Evolutionary conservation across 1,140 invertebrate species (phyloP).

Genomic region (Choristoneura fumiferana): DNA sequence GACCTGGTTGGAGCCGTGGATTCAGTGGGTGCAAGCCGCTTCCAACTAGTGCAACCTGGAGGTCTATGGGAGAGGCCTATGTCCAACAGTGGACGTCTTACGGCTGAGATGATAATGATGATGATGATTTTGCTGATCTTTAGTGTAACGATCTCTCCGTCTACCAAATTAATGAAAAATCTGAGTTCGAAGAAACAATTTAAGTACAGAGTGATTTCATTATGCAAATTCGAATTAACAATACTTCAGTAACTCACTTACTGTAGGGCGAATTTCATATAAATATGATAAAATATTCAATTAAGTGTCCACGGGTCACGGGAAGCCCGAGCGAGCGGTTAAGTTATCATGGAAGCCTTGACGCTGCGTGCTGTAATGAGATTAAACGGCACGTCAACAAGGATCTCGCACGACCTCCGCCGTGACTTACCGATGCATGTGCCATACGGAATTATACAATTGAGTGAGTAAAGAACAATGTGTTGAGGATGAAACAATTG

Average conservation of each 20-base stretch:
- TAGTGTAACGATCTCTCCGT: too few relatives aligned
- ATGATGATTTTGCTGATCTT: too few relatives aligned
- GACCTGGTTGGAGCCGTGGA: too few relatives aligned
- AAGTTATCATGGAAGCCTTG: slow-evolving; percentile 69
- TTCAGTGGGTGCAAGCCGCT: too few relatives aligned
- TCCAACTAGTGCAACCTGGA: too few relatives aligned
- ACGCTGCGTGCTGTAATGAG: slow-evolving; percentile 53
- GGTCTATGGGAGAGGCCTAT: too few relatives aligned
- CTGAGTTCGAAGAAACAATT: neutral
- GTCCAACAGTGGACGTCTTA: too few relatives aligned
- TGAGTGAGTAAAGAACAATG: slow-evolving; percentile 11
- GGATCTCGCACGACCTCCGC: slow-evolving; percentile 9
- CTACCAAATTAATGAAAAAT: neutral
- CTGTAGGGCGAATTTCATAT: neutral
- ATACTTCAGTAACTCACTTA: slow-evolving; percentile 8
- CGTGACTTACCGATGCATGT: neutral
- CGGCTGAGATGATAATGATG: too few relatives aligned
- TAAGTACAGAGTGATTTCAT: neutral
- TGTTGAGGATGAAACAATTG: too few relatives aligned
- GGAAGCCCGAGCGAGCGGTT: slow-evolving; percentile 47
- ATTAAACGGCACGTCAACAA: slow-evolving; percentile 46
- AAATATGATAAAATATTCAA: slow-evolving; percentile 18
- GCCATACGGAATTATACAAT: slow-evolving; percentile 13
- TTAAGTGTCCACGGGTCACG: neutral
- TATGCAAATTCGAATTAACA: slow-evolving; percentile 2